Base-by-base conservation (phyloP, 2,797 vertebrate species). In the Thunnus albacares region DNA sequence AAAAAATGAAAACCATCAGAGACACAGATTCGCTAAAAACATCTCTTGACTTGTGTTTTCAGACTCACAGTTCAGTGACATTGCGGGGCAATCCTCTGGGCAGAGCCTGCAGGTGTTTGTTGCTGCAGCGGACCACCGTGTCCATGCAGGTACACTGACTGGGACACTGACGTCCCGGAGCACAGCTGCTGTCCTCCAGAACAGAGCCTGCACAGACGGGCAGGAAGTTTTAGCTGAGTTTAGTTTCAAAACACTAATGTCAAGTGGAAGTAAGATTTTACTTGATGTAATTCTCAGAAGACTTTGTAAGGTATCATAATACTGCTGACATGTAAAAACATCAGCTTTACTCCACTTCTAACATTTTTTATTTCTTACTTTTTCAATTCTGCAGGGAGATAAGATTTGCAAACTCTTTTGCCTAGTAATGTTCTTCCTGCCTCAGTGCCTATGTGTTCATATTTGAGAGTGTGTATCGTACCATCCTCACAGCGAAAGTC, bases 401-500 rank as follows among this genome's bases (percentile, higher is more conserved):
- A 18, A 47, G 45, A 47, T 47, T 47, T 17, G 15, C 45, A 38
- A 33, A 33, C 30, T 33, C 5, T 30, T 30, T 30, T 30, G 28
- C 28, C 28, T 30, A 30, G 28, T 35, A 35, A 35, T 28, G 2
- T 17, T 33, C 0, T 4, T 49, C 8, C 26, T 22, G 51, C 26
- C 11, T 1, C 20, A 22, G 17, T 56, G 0, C 11, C 51, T 60
- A 22, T 11, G 15, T 35, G 47, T 51, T 22, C 11, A 10, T 28
- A 4, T 58, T 1, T 14, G 26, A 20, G 10, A 0, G 18, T 4
- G 7, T n/a, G 58, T 20, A 14, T 41, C 35, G 83, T 95, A 99
- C 98, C 97, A 73, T 98, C 97, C 86, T 98, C 97, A 83, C 98
- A 99, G 93, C 96, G 96, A 95, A 99, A 99, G 94, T 99, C 98